A percentile compares a stretch with the other conserved stretches of the same genome.
Conservation (phyloP, 2,888 invertebrate species). For the Eucera pruinosa region DNA sequence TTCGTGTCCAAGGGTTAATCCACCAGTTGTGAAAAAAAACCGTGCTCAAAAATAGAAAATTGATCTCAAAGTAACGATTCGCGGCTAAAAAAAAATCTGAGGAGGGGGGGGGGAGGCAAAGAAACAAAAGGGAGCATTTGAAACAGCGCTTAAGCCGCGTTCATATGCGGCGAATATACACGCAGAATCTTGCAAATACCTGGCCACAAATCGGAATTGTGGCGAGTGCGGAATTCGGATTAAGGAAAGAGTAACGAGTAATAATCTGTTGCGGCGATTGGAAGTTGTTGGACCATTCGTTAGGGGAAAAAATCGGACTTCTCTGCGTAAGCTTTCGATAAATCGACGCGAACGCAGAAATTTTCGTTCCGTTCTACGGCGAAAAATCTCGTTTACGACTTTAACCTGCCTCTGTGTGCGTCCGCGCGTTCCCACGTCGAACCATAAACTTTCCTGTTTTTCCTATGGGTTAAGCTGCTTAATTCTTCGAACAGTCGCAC, state of each 20-base stretch:
- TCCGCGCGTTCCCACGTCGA: no score
- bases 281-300: constrained; percentile 79
- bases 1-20: no score
- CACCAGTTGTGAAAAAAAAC: no score
- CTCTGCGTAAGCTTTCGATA: constrained; percentile 40
- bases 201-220: constrained; percentile 29
- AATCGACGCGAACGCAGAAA: constrained; percentile 47
- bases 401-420: not conserved
- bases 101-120: no score
- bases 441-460: constrained; percentile 23
- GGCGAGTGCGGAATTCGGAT: constrained; percentile 66
- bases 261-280: constrained; percentile 78
- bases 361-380: not conserved
- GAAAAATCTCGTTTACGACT: constrained; percentile 22
- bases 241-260: constrained; percentile 80
- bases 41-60: no score
- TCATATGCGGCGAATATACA: no score
- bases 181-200: constrained; percentile 18
- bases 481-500: constrained; percentile 5
- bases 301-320: constrained; percentile 52
- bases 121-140: not conserved
- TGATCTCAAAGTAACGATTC: no score
- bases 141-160: constrained; percentile 36
- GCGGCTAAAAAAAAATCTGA: no score
- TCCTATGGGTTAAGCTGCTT: constrained; percentile 10